These are phyloP conservation scores for Scaptomyza caliginosa DNA, from an alignment of 2,888 invertebrate species.

Conservation along the genomic window DNA sequence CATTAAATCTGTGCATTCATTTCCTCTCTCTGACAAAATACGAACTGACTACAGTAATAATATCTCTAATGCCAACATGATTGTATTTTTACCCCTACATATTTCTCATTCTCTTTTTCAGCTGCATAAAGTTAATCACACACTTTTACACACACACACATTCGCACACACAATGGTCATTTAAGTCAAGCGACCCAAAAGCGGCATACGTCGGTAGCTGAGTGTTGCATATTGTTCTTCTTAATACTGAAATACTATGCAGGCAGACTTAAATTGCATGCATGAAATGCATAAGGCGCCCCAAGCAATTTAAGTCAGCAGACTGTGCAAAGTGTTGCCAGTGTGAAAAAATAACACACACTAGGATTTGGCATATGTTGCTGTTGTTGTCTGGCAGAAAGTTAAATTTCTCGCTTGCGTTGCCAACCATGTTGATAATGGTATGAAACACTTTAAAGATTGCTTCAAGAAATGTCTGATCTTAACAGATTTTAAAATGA, in stretches of 20 bases:
- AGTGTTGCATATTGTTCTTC: constrained; percentile 48
- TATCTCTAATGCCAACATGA: constrained; percentile 18
- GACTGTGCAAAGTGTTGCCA: neutral
- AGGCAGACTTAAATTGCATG: constrained; percentile 60
- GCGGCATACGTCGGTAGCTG: constrained; percentile 41
- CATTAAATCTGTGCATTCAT: constrained; percentile 39
- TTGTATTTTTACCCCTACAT: neutral
- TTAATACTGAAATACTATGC: constrained; percentile 55
- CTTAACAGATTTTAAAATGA: too few relatives aligned
- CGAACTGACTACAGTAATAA: constrained; percentile 39
- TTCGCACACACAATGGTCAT: constrained; percentile 9
- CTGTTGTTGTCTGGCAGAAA: constrained; percentile 17
- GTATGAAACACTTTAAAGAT: constrained; percentile 28
- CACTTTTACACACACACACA: constrained; percentile 26
- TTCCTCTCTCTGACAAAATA: constrained; percentile 29
- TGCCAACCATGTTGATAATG: constrained; percentile 16
- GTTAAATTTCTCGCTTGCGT: constrained; percentile 20
- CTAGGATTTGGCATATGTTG: neutral
- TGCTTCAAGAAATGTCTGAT: too few relatives aligned
- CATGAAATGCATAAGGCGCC: constrained; percentile 61
- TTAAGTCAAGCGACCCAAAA: constrained; percentile 27
- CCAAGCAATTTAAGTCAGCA: constrained; percentile 12
- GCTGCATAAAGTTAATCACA: constrained; percentile 5
- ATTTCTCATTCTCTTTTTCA: neutral
- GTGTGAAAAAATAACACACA: neutral